Percentiles rank a stretch among this genome's conserved stretches.
phyloP scores from a whole-genome alignment of 2,888 invertebrate species.

The Spodoptera littoralis region DNA sequence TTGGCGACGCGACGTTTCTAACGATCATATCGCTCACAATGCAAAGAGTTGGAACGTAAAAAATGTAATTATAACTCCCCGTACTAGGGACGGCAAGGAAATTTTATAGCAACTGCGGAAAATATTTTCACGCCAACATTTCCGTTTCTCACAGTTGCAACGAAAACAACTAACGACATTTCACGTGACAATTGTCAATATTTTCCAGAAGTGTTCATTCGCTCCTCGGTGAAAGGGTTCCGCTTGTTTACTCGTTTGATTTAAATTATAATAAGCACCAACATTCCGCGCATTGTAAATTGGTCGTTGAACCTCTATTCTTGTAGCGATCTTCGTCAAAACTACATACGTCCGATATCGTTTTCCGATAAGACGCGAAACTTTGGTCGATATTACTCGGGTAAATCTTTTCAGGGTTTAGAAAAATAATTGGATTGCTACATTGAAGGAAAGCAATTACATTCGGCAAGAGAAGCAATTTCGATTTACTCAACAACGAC shows the following conservation, averaged over 20 bases:
- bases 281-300: slow-evolving; percentile 24
- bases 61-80: slow-evolving; percentile 56
- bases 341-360: slow-evolving; percentile 74
- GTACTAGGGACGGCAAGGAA: slow-evolving; percentile 32
- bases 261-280: slow-evolving; percentile 21
- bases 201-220: slow-evolving; percentile 21
- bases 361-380: slow-evolving; percentile 79
- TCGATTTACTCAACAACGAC: slow-evolving; percentile 78
- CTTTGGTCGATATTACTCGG: slow-evolving; percentile 71
- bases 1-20: slow-evolving; percentile 60
- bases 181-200: slow-evolving; percentile 29
- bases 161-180: slow-evolving; percentile 29
- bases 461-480: slow-evolving; percentile 79
- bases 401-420: slow-evolving; percentile 83
- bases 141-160: slow-evolving; percentile 40
- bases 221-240: slow-evolving; percentile 23
- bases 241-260: slow-evolving; percentile 9
- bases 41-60: slow-evolving; percentile 56
- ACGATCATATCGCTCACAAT: slow-evolving; percentile 59
- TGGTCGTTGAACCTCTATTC: slow-evolving; percentile 14
- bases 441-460: slow-evolving; percentile 85
- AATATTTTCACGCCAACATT: slow-evolving; percentile 51
- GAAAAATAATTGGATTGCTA: slow-evolving; percentile 86
- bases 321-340: slow-evolving; percentile 53
- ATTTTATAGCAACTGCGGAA: slow-evolving; percentile 43